These are phyloP conservation scores for Channa striata DNA, from an alignment of 2,797 vertebrate genomes.

Conservation along the genomic window DNA sequence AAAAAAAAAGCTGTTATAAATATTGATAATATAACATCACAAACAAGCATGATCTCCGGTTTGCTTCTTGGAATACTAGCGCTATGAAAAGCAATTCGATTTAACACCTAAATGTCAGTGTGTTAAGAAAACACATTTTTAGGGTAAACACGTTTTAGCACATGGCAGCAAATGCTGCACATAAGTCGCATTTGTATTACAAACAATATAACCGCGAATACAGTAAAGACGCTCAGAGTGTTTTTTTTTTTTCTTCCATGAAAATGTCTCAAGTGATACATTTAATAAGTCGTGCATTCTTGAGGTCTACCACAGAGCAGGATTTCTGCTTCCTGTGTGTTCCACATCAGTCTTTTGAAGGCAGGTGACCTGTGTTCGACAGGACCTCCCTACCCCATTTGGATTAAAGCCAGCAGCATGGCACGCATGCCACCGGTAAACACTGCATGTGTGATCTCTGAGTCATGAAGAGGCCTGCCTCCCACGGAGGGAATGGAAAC, in stretches of 20 bases:
- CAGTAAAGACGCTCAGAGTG: not conserved
- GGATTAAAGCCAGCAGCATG: conserved; percentile 66
- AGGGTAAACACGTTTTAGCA: not conserved
- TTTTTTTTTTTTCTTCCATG: not conserved
- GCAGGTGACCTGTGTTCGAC: conserved; percentile 68
- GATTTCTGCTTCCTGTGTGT: conserved; percentile 63
- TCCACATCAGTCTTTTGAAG: conserved; percentile 69
- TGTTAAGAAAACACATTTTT: not conserved
- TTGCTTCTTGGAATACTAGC: not conserved
- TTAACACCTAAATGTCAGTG: not conserved
- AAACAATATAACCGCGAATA: not conserved
- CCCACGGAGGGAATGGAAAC: conserved; percentile 56
- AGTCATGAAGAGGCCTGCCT: conserved; percentile 58
- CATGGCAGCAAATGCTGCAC: not conserved
- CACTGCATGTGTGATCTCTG: conserved; percentile 73
- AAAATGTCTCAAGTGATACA: conserved; percentile 11
- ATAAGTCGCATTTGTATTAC: not conserved
- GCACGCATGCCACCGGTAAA: conserved; percentile 64
- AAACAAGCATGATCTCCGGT: not conserved
- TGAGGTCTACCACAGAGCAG: conserved; percentile 55
- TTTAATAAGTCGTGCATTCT: conserved; percentile 38
- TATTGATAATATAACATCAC: conserved; percentile 15
- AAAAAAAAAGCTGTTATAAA: conserved; percentile 5
- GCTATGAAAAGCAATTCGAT: conserved; percentile 8
- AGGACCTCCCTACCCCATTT: conserved; percentile 55